These are phyloP conservation scores for Glomeris maerens DNA, from an alignment of 1,140 invertebrate species.

Conservation along the genomic window DNA sequence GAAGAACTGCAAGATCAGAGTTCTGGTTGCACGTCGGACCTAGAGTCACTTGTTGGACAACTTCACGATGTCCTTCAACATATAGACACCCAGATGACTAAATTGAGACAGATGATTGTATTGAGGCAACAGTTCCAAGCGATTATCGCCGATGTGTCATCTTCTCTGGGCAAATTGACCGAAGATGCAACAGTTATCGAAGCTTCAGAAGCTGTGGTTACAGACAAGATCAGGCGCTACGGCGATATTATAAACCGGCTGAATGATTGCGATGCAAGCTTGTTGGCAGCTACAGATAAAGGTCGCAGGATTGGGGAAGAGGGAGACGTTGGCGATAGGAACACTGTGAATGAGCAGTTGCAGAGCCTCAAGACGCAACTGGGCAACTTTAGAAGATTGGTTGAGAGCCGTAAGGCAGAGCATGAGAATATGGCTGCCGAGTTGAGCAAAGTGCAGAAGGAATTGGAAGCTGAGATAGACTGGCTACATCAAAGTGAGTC, in stretches of 20 bases:
- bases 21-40: slow-evolving; percentile 48
- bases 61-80: slow-evolving; percentile 67
- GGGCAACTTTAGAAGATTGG: slow-evolving; percentile 55
- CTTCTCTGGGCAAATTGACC: slow-evolving; percentile 71
- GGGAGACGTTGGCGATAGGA: slow-evolving; percentile 66
- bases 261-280: slow-evolving; percentile 70
- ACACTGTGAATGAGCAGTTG: slow-evolving; percentile 70
- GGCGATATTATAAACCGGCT: slow-evolving; percentile 57
- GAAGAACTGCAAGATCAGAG: slow-evolving; percentile 49
- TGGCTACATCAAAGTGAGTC: slow-evolving; percentile 74
- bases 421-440: slow-evolving; percentile 75
- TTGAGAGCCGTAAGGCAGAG: slow-evolving; percentile 69
- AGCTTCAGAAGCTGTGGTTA: slow-evolving; percentile 54
- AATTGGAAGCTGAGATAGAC: slow-evolving; percentile 63
- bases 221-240: slow-evolving; percentile 77
- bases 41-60: slow-evolving; percentile 59
- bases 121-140: slow-evolving; percentile 73
- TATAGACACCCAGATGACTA: slow-evolving; percentile 62
- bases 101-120: slow-evolving; percentile 49
- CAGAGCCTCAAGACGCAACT: slow-evolving; percentile 73
- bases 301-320: slow-evolving; percentile 80
- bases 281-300: slow-evolving; percentile 74
- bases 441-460: slow-evolving; percentile 60
- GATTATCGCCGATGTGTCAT: slow-evolving; percentile 68
- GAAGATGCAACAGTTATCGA: slow-evolving; percentile 72